Evolutionary conservation across 2,113 vertebrate species (phyloP), one percentile per base, ranked within the genome.

Genomic region (Actenoides hombroni): DNA sequence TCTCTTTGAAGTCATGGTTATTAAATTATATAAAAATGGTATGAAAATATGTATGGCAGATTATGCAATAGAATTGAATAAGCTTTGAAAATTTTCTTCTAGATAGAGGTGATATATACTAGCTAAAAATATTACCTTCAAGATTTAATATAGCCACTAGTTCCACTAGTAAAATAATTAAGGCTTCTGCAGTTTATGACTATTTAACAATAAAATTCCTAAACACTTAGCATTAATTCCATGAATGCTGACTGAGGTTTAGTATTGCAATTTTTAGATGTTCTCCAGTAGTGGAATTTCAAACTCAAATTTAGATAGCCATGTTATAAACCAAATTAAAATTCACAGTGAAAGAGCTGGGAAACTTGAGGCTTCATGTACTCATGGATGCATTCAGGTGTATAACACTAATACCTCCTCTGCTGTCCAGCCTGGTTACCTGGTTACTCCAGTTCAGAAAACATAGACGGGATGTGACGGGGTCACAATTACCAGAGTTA

Each of bases 381-480:
- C 12, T 53, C 13, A 21, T 1, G 19, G 7, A 80, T 0, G 0
- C 13, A 6, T 25, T 14, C n/a, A 79, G 5, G 17, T 24, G 1
- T 5, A 25, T 29, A 19, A 15, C 1, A 4, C 3, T 26, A 12
- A 33, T 12, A 73, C 10, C 59, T n/a, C 26, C 31, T n/a, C 25
- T 37, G 28, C 14, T 57, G 46, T 17, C n/a, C 37, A 59, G 31
- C 44, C 44, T 31, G 35, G 24, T 21, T 76, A 13, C 35, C 28
- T 0, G 46, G 46, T 46, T 46, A 46, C 24, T 56, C 23, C 53
- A 60, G 15, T 44, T 83, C 75, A 61, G 39, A 76, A 69, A 46
- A 4, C 9, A 28, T 1, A 78, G 23, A 35, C 37, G 76, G 16
- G 15, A 29, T 59, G 29, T 21, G 35, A 49, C 1, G 11, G 24